These are phyloP conservation scores for Sylvicola cinctus DNA, from an alignment of 2,888 invertebrate genomes.

Conservation along the genomic window DNA sequence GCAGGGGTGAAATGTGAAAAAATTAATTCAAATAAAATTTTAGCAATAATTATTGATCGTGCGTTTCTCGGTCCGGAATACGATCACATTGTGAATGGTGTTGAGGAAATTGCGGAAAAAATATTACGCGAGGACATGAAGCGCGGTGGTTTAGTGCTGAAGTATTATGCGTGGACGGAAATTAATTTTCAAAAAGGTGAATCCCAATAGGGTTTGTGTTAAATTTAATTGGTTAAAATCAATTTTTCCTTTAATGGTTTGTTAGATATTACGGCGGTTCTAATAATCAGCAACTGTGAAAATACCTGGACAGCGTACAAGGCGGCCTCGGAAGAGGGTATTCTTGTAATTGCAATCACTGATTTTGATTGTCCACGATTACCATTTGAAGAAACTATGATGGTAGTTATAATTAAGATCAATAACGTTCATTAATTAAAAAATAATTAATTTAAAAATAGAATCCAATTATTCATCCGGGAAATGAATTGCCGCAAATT, in stretches of 20 bases:
- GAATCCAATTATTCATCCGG: constrained; percentile 15
- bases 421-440: neutral
- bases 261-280: constrained; percentile 47
- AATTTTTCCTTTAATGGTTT: neutral
- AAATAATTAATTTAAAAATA: constrained; percentile 7
- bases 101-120: constrained; percentile 41
- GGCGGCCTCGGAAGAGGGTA: constrained; percentile 36
- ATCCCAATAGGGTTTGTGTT: neutral
- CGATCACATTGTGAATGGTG: constrained; percentile 29
- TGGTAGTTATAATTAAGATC: constrained; percentile 23
- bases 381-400: constrained; percentile 42
- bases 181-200: constrained; percentile 50
- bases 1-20: neutral
- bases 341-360: constrained; percentile 53
- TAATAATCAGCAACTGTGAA: constrained; percentile 52
- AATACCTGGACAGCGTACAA: constrained; percentile 54
- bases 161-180: constrained; percentile 44
- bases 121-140: constrained; percentile 40
- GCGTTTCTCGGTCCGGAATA: constrained; percentile 42
- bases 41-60: constrained; percentile 51
- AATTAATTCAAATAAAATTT: constrained; percentile 9
- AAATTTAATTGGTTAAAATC: neutral
- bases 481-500: constrained; percentile 58
- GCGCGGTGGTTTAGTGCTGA: constrained; percentile 45
- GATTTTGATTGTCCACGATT: constrained; percentile 62